Percentiles rank a stretch among this genome's conserved stretches.
Evolutionary conservation across 30 jellyfish, hydroid and myxozoan species (phyloP).

Genomic region (Cassiopea andromeda): DNA sequence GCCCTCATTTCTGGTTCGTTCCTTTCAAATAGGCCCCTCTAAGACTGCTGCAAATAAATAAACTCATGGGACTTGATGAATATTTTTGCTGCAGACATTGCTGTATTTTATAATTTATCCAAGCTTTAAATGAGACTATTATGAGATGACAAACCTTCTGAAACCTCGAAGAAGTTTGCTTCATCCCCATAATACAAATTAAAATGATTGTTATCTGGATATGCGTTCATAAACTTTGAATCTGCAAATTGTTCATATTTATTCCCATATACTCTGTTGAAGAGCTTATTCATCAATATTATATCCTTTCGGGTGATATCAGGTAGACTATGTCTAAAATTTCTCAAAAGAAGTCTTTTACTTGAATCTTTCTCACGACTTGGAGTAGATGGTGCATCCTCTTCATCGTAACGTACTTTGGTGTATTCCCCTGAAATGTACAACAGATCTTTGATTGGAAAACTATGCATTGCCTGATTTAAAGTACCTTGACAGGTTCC

Average conservation of each 20-base stretch:
- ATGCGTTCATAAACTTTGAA: constrained; percentile 19
- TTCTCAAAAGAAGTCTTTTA: background rate
- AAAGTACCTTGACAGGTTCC: too few relatives aligned
- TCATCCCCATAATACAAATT: constrained; percentile 54
- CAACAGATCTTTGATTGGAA: too few relatives aligned
- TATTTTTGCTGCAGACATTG: background rate
- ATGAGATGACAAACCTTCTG: background rate
- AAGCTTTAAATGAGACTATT: background rate
- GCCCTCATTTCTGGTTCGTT: background rate
- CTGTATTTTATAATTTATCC: background rate
- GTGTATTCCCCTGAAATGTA: background rate
- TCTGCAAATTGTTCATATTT: background rate
- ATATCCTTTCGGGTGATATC: constrained; percentile 57
- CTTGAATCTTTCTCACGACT: background rate
- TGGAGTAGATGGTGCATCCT: background rate
- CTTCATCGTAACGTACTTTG: background rate
- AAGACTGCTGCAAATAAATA: background rate
- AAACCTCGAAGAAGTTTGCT: constrained; percentile 33
- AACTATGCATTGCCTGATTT: too few relatives aligned
- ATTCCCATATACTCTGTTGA: constrained; percentile 53
- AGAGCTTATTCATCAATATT: constrained; percentile 52
- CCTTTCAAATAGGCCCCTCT: too few relatives aligned
- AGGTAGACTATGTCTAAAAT: background rate
- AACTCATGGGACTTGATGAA: background rate
- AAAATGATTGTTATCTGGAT: constrained; percentile 44